Conservation (phyloP, 2,797 vertebrate genomes). For the Apogon hyalosoma region DNA sequence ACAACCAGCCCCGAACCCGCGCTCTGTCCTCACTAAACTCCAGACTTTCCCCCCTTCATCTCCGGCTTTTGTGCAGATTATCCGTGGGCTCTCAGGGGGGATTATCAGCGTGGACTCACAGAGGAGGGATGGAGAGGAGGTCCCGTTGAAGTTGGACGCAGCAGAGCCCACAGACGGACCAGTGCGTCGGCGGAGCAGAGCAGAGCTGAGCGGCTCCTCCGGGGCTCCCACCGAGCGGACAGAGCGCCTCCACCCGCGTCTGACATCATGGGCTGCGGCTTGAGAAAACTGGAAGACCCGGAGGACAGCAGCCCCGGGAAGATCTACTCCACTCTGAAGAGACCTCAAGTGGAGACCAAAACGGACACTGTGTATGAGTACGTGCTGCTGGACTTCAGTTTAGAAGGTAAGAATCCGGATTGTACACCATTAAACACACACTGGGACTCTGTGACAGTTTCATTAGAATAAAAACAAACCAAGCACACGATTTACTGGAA, state of each 20-base stretch:
- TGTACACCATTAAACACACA: too few species aligned
- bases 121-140: slow-evolving; percentile 63
- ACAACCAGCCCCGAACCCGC: not conserved
- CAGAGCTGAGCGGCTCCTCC: slow-evolving; percentile 67
- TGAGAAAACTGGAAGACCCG: slow-evolving; percentile 94
- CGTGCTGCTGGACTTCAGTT: slow-evolving; percentile 93
- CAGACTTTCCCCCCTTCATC: too few species aligned
- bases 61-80: not conserved
- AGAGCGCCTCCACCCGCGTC: slow-evolving; percentile 31
- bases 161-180: slow-evolving; percentile 8
- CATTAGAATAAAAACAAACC: not conserved
- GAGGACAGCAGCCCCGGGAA: slow-evolving; percentile 98
- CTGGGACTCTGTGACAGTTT: too few species aligned
- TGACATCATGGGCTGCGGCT: slow-evolving; percentile 94
- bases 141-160: slow-evolving; percentile 48
- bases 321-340: slow-evolving; percentile 97
- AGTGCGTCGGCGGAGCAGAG: slow-evolving; percentile 37
- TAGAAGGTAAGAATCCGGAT: slow-evolving; percentile 88
- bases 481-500: too few species aligned
- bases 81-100: slow-evolving; percentile 20
- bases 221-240: slow-evolving; percentile 45
- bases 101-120: slow-evolving; percentile 34
- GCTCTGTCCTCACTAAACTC: not conserved
- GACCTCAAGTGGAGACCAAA: slow-evolving; percentile 96
- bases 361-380: slow-evolving; percentile 93